These are phyloP conservation scores for Ephestia elutella DNA, from an alignment of 1,140 invertebrate species.

Conservation along the genomic window DNA sequence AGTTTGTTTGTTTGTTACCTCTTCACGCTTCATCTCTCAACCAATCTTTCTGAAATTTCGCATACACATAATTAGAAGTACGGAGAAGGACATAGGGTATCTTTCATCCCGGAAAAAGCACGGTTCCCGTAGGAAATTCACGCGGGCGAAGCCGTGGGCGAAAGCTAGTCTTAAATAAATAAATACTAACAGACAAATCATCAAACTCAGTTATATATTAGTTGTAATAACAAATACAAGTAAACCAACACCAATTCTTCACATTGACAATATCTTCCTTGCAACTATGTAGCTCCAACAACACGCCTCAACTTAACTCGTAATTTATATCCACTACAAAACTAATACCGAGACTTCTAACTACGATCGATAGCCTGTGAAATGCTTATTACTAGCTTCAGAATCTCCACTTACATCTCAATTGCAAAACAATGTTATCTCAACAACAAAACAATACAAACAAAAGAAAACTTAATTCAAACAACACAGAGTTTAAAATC, in stretches of 20 bases:
- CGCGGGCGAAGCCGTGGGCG: too few species aligned
- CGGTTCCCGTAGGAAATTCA: too few species aligned
- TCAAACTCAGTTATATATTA: too few species aligned
- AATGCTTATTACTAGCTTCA: slow-evolving; percentile 17
- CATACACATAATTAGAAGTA: too few species aligned
- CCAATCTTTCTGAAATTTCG: too few species aligned
- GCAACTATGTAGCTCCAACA: not conserved
- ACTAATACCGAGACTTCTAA: slow-evolving; percentile 3
- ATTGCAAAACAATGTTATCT: slow-evolving; percentile 28
- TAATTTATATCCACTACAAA: not conserved
- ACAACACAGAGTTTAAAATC: slow-evolving; percentile 7
- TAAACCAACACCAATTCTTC: not conserved
- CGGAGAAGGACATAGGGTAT: too few species aligned
- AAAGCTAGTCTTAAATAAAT: too few species aligned
- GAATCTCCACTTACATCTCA: slow-evolving; percentile 26
- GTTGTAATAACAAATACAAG: not conserved
- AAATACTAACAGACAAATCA: too few species aligned
- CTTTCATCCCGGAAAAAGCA: too few species aligned
- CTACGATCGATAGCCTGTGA: slow-evolving; percentile 14
- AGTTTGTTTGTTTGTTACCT: too few species aligned
- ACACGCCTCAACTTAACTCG: not conserved
- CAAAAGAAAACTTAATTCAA: slow-evolving; percentile 4
- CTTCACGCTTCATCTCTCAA: too few species aligned
- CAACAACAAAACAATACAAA: slow-evolving; percentile 8
- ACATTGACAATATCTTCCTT: not conserved